A percentile compares a stretch with the other conserved stretches of the same genome.
phyloP scores from a whole-genome alignment of 2,113 vertebrate genomes.

The Hemiprocne comata region DNA sequence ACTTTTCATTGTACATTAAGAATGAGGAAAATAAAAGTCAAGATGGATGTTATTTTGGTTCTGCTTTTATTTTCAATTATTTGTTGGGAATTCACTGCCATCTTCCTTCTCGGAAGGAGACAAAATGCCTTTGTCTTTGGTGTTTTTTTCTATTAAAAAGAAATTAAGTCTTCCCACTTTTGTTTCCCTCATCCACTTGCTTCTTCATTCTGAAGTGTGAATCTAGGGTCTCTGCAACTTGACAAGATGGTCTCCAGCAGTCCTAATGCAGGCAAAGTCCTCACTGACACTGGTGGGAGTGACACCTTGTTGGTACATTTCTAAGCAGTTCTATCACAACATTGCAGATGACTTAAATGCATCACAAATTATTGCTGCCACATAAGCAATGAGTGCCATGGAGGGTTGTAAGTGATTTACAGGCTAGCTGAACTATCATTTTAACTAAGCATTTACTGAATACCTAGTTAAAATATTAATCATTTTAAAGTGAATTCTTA shows the following conservation, averaged over 20 bases:
- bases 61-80: slow-evolving; percentile 65
- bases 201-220: neutral
- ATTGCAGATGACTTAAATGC: neutral
- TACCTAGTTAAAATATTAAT: neutral
- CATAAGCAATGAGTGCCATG: neutral
- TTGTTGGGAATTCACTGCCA: slow-evolving; percentile 46
- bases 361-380: neutral
- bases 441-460: neutral
- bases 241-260: neutral
- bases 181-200: neutral
- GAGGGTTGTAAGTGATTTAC: neutral
- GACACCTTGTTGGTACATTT: neutral
- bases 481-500: neutral
- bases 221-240: neutral
- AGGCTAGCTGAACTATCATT: neutral
- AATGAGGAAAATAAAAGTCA: slow-evolving; percentile 55
- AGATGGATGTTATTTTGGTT: slow-evolving; percentile 53
- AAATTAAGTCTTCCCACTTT: neutral
- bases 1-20: slow-evolving; percentile 45
- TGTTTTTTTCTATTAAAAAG: neutral
- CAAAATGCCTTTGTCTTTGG: slow-evolving; percentile 34
- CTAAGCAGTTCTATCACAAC: neutral
- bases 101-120: neutral
- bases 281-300: neutral
- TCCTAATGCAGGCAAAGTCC: neutral